These are phyloP conservation scores for Neria commutata DNA, from an alignment of 2,888 invertebrate genomes.

Conservation along the genomic window DNA sequence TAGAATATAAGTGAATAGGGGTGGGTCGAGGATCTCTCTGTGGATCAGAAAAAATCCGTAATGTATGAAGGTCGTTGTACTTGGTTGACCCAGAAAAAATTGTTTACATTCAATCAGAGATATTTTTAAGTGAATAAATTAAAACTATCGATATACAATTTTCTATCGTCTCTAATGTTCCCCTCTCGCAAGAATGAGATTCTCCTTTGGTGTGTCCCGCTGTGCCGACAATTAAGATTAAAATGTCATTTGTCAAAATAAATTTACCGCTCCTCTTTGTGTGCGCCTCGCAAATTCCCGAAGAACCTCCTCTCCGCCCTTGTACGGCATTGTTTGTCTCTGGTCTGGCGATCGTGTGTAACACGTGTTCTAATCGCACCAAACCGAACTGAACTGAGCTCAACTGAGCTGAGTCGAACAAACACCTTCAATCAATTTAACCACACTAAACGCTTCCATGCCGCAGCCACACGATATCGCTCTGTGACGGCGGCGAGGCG, in stretches of 20 bases:
- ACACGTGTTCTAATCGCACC: constrained; percentile 58
- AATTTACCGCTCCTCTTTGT: constrained; percentile 37
- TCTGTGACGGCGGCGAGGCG: no score
- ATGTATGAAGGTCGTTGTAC: no score
- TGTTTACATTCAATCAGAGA: no score
- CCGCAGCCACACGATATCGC: constrained; percentile 23
- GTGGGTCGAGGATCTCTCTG: no score
- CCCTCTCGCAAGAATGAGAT: no score
- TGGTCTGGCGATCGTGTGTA: constrained; percentile 45
- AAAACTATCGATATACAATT: no score
- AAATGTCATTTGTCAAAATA: constrained; percentile 60
- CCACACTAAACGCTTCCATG: constrained; percentile 30
- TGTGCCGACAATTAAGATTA: constrained; percentile 48
- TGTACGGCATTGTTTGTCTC: constrained; percentile 11
- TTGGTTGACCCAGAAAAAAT: no score
- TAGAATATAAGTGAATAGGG: no score
- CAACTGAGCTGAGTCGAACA: background rate
- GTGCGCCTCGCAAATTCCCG: constrained; percentile 38
- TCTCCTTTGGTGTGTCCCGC: no score
- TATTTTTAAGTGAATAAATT: no score
- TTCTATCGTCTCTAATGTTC: no score
- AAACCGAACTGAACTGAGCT: constrained; percentile 30
- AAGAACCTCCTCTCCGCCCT: constrained; percentile 1
- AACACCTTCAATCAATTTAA: constrained; percentile 53
- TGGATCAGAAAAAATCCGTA: no score